These are phyloP conservation scores for human (Homo sapiens) DNA, from an alignment of 2,113 vertebrate species.

Conservation along the genomic window GRCh38 chr6:56249001-56249500, in stretches of 20 bases:
- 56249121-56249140: not conserved
- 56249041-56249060: not conserved
- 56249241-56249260: not conserved
- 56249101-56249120: not conserved
- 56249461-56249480: not conserved
- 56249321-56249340: not conserved
- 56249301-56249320: not conserved
- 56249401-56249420: not conserved
- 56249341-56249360: not conserved
- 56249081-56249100: not conserved
- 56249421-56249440: not conserved
- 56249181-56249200: not conserved
- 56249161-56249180: not conserved
- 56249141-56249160: not conserved
- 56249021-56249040: not conserved
- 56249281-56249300: not conserved
- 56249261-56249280: not conserved
- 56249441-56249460: not conserved
- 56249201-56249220: not conserved
- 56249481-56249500: not conserved
- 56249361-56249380: not conserved
- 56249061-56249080: not conserved
- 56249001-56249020: not conserved
- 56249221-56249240: not conserved
- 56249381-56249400: not conserved